phyloP scores from a whole-genome alignment of 1,140 invertebrate genomes.

The Leptinotarsa undecemlineata region DNA sequence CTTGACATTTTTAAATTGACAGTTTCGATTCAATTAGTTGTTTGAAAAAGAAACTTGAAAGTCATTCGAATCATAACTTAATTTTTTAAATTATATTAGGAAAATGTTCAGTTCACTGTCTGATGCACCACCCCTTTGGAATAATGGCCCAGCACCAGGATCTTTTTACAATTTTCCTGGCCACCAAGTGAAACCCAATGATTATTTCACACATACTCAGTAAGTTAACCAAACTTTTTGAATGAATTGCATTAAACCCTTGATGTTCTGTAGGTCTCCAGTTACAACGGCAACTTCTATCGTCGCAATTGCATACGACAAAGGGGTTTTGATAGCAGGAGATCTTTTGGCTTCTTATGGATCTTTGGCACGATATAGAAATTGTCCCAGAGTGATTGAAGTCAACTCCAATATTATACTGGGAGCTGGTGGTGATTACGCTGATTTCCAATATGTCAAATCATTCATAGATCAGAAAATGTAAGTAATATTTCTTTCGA shows the following conservation, averaged over 20 bases:
- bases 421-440: constrained; percentile 90
- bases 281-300: constrained; percentile 91
- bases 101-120: constrained; percentile 36
- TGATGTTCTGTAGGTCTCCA: constrained; percentile 65
- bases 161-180: constrained; percentile 71
- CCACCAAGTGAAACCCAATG: constrained; percentile 55
- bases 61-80: too few species aligned
- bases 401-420: constrained; percentile 90
- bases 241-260: constrained; percentile 23
- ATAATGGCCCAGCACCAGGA: constrained; percentile 72
- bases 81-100: too few species aligned
- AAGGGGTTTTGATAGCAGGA: constrained; percentile 88
- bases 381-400: constrained; percentile 81
- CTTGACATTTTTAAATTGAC: too few species aligned
- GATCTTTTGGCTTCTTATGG: constrained; percentile 93
- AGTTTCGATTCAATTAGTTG: too few species aligned
- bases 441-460: constrained; percentile 91
- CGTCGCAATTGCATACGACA: constrained; percentile 82
- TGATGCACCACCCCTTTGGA: constrained; percentile 63
- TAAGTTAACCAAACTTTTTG: constrained; percentile 59
- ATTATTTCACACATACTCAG: constrained; percentile 65
- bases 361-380: constrained; percentile 82
- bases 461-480: constrained; percentile 90
- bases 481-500: constrained; percentile 58
- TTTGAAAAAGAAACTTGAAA: too few species aligned